These are phyloP conservation scores for Rafetus swinhoei DNA, from an alignment of 2,113 vertebrate species.

Conservation along the genomic window DNA sequence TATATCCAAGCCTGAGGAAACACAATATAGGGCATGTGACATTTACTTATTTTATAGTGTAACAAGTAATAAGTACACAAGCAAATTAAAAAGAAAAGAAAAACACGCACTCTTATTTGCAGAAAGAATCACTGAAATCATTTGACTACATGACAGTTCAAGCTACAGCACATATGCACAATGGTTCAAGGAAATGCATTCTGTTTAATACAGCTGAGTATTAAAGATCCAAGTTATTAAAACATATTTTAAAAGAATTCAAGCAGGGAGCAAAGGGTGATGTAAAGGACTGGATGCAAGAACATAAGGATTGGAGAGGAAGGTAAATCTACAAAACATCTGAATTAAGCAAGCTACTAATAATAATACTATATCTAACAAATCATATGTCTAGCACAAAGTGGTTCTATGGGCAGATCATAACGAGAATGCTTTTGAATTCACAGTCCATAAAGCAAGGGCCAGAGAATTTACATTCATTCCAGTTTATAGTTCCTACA, in stretches of 20 bases:
- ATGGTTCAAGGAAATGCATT: not conserved
- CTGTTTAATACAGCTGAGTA: not conserved
- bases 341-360: not conserved
- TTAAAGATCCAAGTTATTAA: not conserved
- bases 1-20: not conserved
- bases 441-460: not conserved
- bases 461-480: not conserved
- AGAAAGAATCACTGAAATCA: not conserved
- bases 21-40: not conserved
- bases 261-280: not conserved
- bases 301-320: not conserved
- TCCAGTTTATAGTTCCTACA: not conserved
- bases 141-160: not conserved
- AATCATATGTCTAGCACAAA: not conserved
- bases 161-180: not conserved
- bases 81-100: not conserved
- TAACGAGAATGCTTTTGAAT: not conserved
- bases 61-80: not conserved
- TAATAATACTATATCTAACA: not conserved
- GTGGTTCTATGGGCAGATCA: not conserved
- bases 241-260: not conserved
- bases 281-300: not conserved
- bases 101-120: not conserved
- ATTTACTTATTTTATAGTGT: not conserved
- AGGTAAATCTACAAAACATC: not conserved